A percentile compares a stretch with the other conserved stretches of the same genome.
These are phyloP conservation scores for Acrocephalus arundinaceus DNA, from an alignment of 2,113 vertebrate species.

Conservation along the genomic window DNA sequence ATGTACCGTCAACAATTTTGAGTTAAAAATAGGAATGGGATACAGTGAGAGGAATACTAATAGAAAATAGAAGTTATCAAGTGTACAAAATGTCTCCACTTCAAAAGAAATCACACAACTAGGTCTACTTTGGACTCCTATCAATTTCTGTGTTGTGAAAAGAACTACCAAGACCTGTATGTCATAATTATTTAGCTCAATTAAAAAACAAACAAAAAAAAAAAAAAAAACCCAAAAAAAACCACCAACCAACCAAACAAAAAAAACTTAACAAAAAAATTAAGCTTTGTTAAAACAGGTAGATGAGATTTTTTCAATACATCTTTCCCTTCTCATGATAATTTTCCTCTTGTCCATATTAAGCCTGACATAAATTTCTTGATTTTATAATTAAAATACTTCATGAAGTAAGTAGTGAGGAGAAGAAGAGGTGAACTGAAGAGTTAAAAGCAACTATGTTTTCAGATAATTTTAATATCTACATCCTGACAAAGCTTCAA, in stretches of 20 bases:
- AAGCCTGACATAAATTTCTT: background rate
- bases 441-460: background rate
- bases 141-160: background rate
- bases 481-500: background rate
- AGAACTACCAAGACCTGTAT: background rate
- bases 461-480: background rate
- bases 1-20: fast-evolving
- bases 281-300: background rate
- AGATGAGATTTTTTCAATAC: background rate
- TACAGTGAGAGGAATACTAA: background rate
- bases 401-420: background rate
- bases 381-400: background rate
- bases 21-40: background rate
- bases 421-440: background rate
- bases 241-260: too few relatives aligned
- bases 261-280: background rate
- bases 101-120: background rate
- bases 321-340: background rate
- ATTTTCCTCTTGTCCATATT: background rate
- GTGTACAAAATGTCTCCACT: background rate
- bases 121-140: background rate
- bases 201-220: background rate
- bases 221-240: too few relatives aligned
- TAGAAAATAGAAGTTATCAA: background rate
- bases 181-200: background rate